These are phyloP conservation scores for Diprion similis DNA, from an alignment of 1,140 invertebrate species.

Conservation along the genomic window DNA sequence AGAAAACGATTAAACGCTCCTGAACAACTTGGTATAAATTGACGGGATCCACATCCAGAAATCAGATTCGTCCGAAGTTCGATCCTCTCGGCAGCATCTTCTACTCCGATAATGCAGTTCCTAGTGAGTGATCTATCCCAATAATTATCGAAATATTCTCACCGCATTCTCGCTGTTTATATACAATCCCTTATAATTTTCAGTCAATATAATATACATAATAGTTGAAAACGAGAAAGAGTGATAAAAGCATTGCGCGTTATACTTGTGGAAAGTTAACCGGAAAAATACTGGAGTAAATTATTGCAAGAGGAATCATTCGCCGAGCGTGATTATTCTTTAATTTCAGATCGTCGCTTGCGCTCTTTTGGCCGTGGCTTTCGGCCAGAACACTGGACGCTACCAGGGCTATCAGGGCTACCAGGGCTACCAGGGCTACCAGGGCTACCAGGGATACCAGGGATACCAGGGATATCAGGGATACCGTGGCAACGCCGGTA, in stretches of 20 bases:
- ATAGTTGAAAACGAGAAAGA: too few species aligned
- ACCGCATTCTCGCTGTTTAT: not conserved
- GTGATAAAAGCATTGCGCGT: too few species aligned
- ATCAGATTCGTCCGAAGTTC: not conserved
- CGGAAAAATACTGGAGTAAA: too few species aligned
- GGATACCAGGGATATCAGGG: not conserved
- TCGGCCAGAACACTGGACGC: not conserved
- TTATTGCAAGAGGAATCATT: not conserved
- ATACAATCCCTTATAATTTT: too few species aligned
- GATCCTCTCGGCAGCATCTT: not conserved
- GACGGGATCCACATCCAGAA: not conserved
- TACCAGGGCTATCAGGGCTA: not conserved
- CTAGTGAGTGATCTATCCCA: not conserved
- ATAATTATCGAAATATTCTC: too few species aligned
- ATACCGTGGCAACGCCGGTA: not conserved
- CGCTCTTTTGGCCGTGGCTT: not conserved
- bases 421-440: not conserved
- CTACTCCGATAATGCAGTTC: not conserved
- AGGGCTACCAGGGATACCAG: not conserved
- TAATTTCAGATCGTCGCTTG: not conserved
- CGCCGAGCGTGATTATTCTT: not conserved
- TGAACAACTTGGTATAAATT: not conserved
- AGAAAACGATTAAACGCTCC: not conserved
- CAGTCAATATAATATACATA: too few species aligned
- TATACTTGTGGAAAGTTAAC: too few species aligned